Conservation (phyloP, 2,113 vertebrate species). For the Formicarius rufipectus region DNA sequence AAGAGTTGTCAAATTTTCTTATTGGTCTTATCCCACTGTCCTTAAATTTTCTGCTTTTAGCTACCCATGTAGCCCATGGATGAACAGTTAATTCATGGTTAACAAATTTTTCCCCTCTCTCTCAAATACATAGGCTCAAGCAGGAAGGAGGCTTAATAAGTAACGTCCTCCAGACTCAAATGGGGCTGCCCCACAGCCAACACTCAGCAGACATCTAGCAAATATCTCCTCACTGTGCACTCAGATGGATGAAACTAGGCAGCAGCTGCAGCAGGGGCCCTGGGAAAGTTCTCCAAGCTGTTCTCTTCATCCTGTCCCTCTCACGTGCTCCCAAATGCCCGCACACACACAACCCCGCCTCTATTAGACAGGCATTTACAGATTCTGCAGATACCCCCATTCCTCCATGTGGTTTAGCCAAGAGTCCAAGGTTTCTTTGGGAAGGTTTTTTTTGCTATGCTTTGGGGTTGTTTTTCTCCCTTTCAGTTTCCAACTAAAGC, state of each 20-base stretch:
- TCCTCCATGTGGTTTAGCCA: background rate
- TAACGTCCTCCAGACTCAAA: background rate
- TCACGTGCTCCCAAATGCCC: background rate
- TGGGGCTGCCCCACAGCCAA: fast-evolving
- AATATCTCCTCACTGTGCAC: background rate
- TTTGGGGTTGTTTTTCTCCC: background rate
- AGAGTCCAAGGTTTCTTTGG: background rate
- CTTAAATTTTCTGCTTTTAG: background rate
- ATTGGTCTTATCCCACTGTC: background rate
- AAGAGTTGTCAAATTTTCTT: background rate
- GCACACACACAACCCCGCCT: background rate
- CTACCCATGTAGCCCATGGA: background rate
- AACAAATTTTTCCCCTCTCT: background rate
- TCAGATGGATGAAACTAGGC: background rate
- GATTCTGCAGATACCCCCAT: background rate
- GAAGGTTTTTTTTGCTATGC: background rate
- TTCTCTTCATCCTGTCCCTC: background rate
- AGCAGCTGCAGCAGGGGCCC: background rate
- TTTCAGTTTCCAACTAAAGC: background rate
- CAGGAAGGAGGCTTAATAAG: background rate
- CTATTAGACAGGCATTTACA: fast-evolving
- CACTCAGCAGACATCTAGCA: background rate
- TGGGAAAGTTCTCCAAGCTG: background rate
- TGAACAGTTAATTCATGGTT: background rate
- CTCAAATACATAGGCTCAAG: background rate